Percentiles rank a stretch among this genome's conserved stretches.
Conservation (phyloP, 2,888 invertebrate genomes). For the Papilio protenor region DNA sequence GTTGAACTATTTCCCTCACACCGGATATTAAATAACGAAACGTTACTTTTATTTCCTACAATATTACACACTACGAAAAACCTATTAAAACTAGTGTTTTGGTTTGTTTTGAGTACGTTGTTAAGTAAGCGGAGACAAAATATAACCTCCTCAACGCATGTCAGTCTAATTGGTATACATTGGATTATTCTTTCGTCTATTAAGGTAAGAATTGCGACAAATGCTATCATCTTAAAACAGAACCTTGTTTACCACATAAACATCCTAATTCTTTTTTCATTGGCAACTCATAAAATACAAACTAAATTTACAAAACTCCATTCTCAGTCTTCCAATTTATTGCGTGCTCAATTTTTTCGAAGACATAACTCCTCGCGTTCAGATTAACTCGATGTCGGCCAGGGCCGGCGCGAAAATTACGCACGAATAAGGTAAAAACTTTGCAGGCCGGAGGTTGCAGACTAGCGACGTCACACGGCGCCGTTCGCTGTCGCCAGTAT, state of each 20-base stretch:
- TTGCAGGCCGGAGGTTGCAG: constrained; percentile 16
- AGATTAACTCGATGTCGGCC: constrained; percentile 40
- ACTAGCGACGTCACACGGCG: constrained; percentile 18
- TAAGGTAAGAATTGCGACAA: not conserved
- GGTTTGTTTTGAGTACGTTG: not conserved
- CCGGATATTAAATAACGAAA: constrained; percentile 17
- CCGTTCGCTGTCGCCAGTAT: constrained; percentile 5
- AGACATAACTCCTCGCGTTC: constrained; percentile 21
- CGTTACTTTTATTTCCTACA: not conserved
- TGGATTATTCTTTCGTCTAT: no score
- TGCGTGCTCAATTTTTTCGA: constrained; percentile 24
- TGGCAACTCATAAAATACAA: not conserved
- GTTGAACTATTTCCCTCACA: not conserved
- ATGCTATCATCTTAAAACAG: no score
- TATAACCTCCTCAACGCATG: no score
- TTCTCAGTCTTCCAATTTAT: constrained; percentile 12
- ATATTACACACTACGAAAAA: not conserved
- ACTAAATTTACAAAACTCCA: not conserved
- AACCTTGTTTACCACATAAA: no score
- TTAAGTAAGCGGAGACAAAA: not conserved
- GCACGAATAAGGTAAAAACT: constrained; percentile 39
- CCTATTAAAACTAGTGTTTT: not conserved
- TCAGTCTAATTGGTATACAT: no score
- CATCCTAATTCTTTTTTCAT: no score
- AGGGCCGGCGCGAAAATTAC: constrained; percentile 36